Evolutionary conservation across 1,140 invertebrate genomes (phyloP), one percentile per base, ranked within the genome.

Genomic region (Cecropterus lyciades): DNA sequence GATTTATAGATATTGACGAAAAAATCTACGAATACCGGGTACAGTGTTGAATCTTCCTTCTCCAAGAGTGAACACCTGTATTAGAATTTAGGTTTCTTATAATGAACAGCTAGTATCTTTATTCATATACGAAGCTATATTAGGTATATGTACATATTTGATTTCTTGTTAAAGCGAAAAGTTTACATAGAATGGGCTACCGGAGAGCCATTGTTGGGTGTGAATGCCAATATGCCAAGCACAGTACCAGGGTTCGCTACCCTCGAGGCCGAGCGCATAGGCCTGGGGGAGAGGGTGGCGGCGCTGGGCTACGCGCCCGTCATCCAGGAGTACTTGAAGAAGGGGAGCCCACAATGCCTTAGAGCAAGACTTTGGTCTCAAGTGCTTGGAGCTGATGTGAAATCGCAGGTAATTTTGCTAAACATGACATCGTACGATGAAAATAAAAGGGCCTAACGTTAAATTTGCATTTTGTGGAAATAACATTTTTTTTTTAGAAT

Each of bases 321-420:
- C 6, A 95, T 95, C 56, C 96, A 97, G 87, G 97, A 98, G 90
- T 98, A 95, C 92, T 90, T 97, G 1, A 98, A 98, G 92, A 95
- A 95, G 70, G 97, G 97, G 1, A 96, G 96, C 75, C 97, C 97
- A 0, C 94, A 95, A 68, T 95, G 95, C 65, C 88, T 98, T 0
- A 89, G 98, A 46, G 95, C 95, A 0, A 94, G 93, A 72, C 89
- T 98, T 1, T 98, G 97, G 97, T 93, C 95, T 1, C 94, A 97
- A 66, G 95, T 98, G 11, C 92, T 98, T 15, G 96, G 96, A 37
- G 95, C 96, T 0, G 94, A 96, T 57, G 89, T 97, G 5, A 95
- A 94, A 74, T 87, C 93, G 40, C 94, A 94, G 83, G 95, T 95
- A n/a, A n/a, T n/a, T n/a, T n/a, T n/a, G n/a, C n/a, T n/a, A n/a